A percentile compares a stretch with the other conserved stretches of the same genome.
These are phyloP conservation scores for Drosophila lowei DNA, from an alignment of 1,140 invertebrate species.

Conservation along the genomic window DNA sequence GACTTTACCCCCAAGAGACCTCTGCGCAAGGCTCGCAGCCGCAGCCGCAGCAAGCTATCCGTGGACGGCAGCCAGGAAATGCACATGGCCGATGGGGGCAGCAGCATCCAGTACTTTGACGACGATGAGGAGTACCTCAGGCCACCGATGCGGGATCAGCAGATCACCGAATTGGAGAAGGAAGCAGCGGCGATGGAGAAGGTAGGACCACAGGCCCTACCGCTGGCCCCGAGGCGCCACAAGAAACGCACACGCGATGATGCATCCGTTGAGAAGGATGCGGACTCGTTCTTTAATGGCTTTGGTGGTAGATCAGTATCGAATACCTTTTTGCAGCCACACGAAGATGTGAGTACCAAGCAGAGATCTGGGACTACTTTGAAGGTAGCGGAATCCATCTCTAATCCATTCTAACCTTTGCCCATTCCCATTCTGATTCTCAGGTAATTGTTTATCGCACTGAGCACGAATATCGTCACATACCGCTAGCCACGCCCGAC, in stretches of 20 bases:
- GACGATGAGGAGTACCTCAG: slow-evolving; percentile 80
- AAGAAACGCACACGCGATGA: slow-evolving; percentile 81
- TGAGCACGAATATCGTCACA: slow-evolving; percentile 86
- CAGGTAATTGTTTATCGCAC: slow-evolving; percentile 86
- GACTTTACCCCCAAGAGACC: slow-evolving; percentile 78
- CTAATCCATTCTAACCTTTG: not conserved
- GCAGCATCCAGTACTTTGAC: slow-evolving; percentile 75
- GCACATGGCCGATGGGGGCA: slow-evolving; percentile 60
- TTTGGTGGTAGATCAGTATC: slow-evolving; percentile 82
- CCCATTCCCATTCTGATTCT: not conserved
- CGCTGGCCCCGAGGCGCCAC: slow-evolving; percentile 78
- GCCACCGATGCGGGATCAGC: slow-evolving; percentile 54
- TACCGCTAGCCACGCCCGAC: slow-evolving; percentile 84
- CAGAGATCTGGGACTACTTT: not conserved
- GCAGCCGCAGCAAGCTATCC: slow-evolving; percentile 78
- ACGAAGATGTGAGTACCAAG: slow-evolving; percentile 76
- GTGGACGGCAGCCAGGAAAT: slow-evolving; percentile 83
- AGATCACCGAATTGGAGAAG: slow-evolving; percentile 32
- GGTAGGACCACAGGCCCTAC: slow-evolving; percentile 23
- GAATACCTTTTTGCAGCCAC: slow-evolving; percentile 82
- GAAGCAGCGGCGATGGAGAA: slow-evolving; percentile 32
- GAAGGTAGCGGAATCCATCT: not conserved
- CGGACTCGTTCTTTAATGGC: slow-evolving; percentile 83
- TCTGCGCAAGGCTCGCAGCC: slow-evolving; percentile 72
- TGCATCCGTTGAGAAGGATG: slow-evolving; percentile 83